Percentiles rank a stretch among this genome's conserved stretches.
Evolutionary conservation across 2,888 invertebrate genomes (phyloP).

Genomic region (Allacma fusca): DNA sequence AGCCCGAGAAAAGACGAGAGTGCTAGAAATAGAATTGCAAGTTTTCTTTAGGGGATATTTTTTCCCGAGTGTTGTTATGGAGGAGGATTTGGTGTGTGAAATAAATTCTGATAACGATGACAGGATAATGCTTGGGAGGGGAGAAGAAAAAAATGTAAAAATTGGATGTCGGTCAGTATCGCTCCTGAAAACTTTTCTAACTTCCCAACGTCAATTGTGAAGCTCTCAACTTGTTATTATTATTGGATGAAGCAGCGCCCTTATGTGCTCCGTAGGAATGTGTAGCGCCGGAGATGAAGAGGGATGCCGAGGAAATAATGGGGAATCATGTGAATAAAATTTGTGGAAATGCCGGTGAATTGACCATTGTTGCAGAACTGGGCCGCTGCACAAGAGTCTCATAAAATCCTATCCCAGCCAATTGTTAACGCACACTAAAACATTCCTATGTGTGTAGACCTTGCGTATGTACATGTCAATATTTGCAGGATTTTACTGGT

Average conservation of each 20-base stretch:
- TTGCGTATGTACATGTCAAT: no score
- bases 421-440: no score
- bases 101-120: constrained; percentile 39
- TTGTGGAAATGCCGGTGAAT: constrained; percentile 7
- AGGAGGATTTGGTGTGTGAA: constrained; percentile 13
- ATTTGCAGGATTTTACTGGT: no score
- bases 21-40: no score
- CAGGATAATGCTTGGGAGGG: constrained; percentile 22
- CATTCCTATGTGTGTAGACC: no score
- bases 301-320: neutral
- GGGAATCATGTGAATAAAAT: neutral
- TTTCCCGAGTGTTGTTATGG: no score
- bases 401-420: no score
- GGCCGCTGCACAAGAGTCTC: neutral
- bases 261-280: neutral
- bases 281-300: neutral
- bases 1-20: no score
- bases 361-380: neutral
- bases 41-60: no score
- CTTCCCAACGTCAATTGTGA: no score
- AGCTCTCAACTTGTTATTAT: no score
- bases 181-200: neutral
- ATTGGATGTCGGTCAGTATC: neutral
- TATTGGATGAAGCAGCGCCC: no score
- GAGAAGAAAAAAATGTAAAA: constrained; percentile 5